These are phyloP conservation scores for Carterocephalus palaemon DNA, from an alignment of 2,888 invertebrate genomes.

Conservation along the genomic window DNA sequence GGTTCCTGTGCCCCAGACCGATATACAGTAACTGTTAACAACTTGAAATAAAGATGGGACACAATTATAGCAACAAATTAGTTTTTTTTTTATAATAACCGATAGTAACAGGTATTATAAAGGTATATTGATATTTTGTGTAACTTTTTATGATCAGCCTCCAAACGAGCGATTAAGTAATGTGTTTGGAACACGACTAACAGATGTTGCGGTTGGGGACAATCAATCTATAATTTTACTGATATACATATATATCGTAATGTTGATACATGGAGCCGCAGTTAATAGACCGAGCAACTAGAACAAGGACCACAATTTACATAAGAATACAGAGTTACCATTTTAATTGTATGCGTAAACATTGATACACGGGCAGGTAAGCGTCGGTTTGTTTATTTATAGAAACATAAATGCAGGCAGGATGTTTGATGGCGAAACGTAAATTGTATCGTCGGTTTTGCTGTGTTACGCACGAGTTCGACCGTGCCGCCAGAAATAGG, in stretches of 20 bases:
- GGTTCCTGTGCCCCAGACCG: no score
- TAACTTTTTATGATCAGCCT: no score
- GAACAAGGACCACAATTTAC: slow-evolving; percentile 46
- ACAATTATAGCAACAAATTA: no score
- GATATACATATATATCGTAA: slow-evolving; percentile 6
- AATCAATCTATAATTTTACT: neutral
- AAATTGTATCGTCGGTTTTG: slow-evolving; percentile 29
- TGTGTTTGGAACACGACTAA: no score
- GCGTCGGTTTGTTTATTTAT: slow-evolving; percentile 29
- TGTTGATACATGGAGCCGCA: slow-evolving; percentile 17
- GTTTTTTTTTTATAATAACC: no score
- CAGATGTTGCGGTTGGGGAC: no score
- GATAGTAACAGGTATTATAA: no score
- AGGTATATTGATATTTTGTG: no score
- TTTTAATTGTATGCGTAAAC: slow-evolving; percentile 30
- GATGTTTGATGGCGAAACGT: slow-evolving; percentile 46
- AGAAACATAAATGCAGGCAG: slow-evolving; percentile 38
- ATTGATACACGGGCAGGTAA: slow-evolving; percentile 28
- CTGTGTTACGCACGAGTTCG: slow-evolving; percentile 10
- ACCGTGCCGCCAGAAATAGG: slow-evolving; percentile 9
- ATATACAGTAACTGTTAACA: no score
- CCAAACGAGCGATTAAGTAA: no score
- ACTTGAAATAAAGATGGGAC: no score
- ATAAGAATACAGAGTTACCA: slow-evolving; percentile 41
- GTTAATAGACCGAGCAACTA: slow-evolving; percentile 38